These are phyloP conservation scores for Chaunax sp. DNA, from an alignment of 2,797 vertebrate species.

Conservation along the genomic window DNA sequence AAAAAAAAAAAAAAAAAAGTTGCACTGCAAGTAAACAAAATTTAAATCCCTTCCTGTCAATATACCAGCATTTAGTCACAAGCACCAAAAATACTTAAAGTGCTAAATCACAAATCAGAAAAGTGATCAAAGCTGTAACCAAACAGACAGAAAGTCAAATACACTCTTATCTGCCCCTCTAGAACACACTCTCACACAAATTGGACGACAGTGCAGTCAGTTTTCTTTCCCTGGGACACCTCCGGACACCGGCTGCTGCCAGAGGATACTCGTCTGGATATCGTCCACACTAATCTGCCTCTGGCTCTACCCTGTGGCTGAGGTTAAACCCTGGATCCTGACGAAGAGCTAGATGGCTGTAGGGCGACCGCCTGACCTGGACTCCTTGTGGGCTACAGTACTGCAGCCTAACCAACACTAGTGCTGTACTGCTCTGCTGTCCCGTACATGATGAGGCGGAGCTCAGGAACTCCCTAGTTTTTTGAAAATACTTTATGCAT, in stretches of 20 bases:
- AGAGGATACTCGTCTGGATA: conserved; percentile 44
- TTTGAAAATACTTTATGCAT: background rate
- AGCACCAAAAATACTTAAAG: background rate
- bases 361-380: conserved; percentile 45
- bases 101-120: conserved; percentile 1
- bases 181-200: conserved; percentile 21
- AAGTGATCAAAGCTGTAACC: conserved; percentile 14
- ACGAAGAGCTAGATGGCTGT: conserved; percentile 55
- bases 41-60: background rate
- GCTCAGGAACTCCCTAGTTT: conserved; percentile 24
- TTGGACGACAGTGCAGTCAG: conserved; percentile 24
- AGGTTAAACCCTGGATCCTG: conserved; percentile 61
- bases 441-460: conserved; percentile 31
- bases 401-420: conserved; percentile 38
- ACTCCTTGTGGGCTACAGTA: conserved; percentile 46
- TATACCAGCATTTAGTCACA: background rate
- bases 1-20: too few relatives aligned
- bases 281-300: conserved; percentile 58
- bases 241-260: conserved; percentile 30
- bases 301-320: conserved; percentile 48
- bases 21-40: background rate
- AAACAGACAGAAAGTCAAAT: background rate
- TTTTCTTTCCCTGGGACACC: conserved; percentile 34
- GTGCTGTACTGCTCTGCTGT: conserved; percentile 38
- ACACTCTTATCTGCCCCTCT: conserved; percentile 12